These are phyloP conservation scores for Eupeodes corollae DNA, from an alignment of 1,140 invertebrate species.

Conservation along the genomic window DNA sequence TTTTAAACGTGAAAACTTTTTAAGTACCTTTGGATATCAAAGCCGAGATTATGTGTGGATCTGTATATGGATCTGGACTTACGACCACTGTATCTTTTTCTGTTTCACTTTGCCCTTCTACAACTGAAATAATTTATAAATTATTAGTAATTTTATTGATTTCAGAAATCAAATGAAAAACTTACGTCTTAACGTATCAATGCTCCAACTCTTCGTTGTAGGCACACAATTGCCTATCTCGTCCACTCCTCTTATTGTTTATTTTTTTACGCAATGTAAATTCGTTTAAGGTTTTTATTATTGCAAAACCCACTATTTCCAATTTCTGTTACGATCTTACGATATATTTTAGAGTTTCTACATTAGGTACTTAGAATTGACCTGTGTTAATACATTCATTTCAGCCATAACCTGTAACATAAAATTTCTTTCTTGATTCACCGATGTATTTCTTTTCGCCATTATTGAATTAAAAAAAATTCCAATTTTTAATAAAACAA, in stretches of 20 bases:
- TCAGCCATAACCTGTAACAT: too few species aligned
- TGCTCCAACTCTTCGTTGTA: not conserved
- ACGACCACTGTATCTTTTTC: not conserved
- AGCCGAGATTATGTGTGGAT: not conserved
- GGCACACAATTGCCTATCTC: not conserved
- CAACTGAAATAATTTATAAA: not conserved
- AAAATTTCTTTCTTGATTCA: too few species aligned
- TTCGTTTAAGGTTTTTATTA: not conserved
- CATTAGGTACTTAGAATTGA: too few species aligned
- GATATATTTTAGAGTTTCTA: too few species aligned
- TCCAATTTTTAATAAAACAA: too few species aligned
- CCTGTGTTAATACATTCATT: too few species aligned
- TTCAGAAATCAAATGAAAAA: not conserved
- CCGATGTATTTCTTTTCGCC: too few species aligned
- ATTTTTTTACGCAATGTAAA: not conserved
- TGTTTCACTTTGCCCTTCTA: not conserved
- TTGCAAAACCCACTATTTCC: too few species aligned
- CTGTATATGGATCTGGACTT: not conserved
- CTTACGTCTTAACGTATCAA: not conserved
- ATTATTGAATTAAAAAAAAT: too few species aligned
- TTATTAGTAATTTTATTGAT: not conserved
- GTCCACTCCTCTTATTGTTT: not conserved
- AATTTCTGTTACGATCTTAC: too few species aligned
- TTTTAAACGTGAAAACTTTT: not conserved
- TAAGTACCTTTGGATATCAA: not conserved